A percentile compares a stretch with the other conserved stretches of the same genome.
Conservation (phyloP, 2,888 invertebrate species). For the Mythimna ferrago region DNA sequence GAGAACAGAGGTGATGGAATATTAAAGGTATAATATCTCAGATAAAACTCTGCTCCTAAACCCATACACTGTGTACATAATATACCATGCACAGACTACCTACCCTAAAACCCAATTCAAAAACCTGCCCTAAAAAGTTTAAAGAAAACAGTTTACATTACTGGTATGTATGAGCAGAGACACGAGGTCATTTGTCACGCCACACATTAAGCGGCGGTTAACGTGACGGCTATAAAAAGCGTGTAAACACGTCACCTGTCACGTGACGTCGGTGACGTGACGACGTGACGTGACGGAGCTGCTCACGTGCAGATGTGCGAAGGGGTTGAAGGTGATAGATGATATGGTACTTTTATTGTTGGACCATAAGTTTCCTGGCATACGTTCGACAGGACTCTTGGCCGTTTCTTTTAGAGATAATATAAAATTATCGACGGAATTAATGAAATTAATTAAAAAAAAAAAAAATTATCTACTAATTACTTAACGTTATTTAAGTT, state of each 20-base stretch:
- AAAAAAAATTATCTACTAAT: too few relatives aligned
- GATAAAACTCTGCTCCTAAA: background rate
- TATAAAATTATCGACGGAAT: too few relatives aligned
- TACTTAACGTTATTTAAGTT: too few relatives aligned
- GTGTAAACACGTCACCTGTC: slow-evolving; percentile 81
- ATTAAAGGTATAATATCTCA: too few relatives aligned
- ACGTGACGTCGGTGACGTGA: slow-evolving; percentile 68
- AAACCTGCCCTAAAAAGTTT: slow-evolving; percentile 35
- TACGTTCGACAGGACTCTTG: too few relatives aligned
- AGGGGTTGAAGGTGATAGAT: slow-evolving; percentile 1
- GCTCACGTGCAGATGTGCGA: slow-evolving; percentile 26
- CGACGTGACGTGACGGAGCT: slow-evolving; percentile 60
- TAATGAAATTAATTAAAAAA: too few relatives aligned
- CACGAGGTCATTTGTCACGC: slow-evolving; percentile 69
- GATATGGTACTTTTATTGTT: background rate
- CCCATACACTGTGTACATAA: background rate
- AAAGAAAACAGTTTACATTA: slow-evolving; percentile 31
- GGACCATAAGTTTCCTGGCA: background rate
- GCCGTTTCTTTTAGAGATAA: too few relatives aligned
- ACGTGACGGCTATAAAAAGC: slow-evolving; percentile 69
- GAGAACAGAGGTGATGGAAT: background rate
- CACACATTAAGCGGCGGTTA: slow-evolving; percentile 66
- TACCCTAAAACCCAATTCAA: slow-evolving; percentile 9
- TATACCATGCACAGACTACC: background rate
- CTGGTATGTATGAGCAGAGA: slow-evolving; percentile 38